phyloP scores from a whole-genome alignment of 2,888 invertebrate species.

The Dolomedes plantarius region DNA sequence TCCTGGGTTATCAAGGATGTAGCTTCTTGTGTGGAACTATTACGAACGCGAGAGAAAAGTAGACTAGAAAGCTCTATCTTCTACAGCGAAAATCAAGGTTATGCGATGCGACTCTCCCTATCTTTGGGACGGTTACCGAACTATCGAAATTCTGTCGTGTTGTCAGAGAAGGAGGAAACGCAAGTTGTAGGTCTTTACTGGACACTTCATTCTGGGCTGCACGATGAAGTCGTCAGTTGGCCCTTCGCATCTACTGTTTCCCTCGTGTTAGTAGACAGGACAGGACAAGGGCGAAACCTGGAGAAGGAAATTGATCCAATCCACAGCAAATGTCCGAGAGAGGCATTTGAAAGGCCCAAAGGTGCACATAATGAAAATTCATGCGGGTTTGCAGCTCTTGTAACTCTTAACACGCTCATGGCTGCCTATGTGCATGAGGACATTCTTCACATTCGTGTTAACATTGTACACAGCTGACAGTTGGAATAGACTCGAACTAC shows the following conservation, averaged over 20 bases:
- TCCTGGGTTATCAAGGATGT: slow-evolving; percentile 53
- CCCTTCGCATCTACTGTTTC: slow-evolving; percentile 44
- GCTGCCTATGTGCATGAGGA: slow-evolving; percentile 24
- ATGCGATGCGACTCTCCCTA: slow-evolving; percentile 51
- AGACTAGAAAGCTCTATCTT: slow-evolving; percentile 57
- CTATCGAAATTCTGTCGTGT: slow-evolving; percentile 10
- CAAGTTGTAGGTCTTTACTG: slow-evolving; percentile 50
- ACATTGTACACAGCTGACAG: not conserved
- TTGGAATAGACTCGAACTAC: too few relatives aligned
- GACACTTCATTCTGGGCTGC: slow-evolving; percentile 35
- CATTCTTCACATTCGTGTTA: not conserved
- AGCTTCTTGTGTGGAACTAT: not conserved
- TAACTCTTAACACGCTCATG: slow-evolving; percentile 31
- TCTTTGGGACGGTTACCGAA: slow-evolving; percentile 26
- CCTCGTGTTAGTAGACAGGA: slow-evolving; percentile 27
- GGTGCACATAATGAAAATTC: slow-evolving; percentile 49
- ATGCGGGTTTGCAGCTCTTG: slow-evolving; percentile 54
- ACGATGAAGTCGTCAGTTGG: slow-evolving; percentile 59
- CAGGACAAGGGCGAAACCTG: not conserved
- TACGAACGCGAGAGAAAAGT: slow-evolving; percentile 39
- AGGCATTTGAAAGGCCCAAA: slow-evolving; percentile 52
- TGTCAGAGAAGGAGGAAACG: slow-evolving; percentile 1
- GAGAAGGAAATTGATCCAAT: slow-evolving; percentile 42
- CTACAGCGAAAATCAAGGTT: slow-evolving; percentile 63
- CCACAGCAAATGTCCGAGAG: slow-evolving; percentile 48